These are phyloP conservation scores for Thymelicus lineola DNA, from an alignment of 2,888 invertebrate species.

Conservation along the genomic window DNA sequence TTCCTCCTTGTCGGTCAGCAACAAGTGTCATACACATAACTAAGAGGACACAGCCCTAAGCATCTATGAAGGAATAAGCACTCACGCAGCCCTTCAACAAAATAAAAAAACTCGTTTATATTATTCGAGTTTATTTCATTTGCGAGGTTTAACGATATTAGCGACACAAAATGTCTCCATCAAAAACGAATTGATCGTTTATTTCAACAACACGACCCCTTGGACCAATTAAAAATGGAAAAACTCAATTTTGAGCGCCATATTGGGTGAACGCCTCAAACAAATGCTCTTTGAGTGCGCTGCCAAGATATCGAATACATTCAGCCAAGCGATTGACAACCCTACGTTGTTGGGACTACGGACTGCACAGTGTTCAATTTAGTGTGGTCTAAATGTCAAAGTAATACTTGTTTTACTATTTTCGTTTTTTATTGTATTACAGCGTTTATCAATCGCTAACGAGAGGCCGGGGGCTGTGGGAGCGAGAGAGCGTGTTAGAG, in stretches of 20 bases:
- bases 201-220: conserved; percentile 46
- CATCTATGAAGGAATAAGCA: too few relatives aligned
- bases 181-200: conserved; percentile 46
- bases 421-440: conserved; percentile 77
- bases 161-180: conserved; percentile 46
- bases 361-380: conserved; percentile 22
- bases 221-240: conserved; percentile 77
- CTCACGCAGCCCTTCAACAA: conserved; percentile 1
- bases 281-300: conserved; percentile 66
- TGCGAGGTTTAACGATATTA: conserved; percentile 43
- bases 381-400: conserved; percentile 55
- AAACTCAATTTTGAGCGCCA: conserved; percentile 77
- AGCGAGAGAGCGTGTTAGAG: conserved; percentile 53
- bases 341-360: conserved; percentile 42
- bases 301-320: neutral
- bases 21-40: too few relatives aligned
- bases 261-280: conserved; percentile 81
- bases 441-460: conserved; percentile 77
- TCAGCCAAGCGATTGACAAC: conserved; percentile 43
- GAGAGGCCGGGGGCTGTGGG: conserved; percentile 71
- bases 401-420: conserved; percentile 75
- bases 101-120: conserved; percentile 40
- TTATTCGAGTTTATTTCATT: conserved; percentile 35
- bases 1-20: too few relatives aligned
- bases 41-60: too few relatives aligned